phyloP scores from a whole-genome alignment of 2,797 vertebrate species.

The Centropyge bicolor region DNA sequence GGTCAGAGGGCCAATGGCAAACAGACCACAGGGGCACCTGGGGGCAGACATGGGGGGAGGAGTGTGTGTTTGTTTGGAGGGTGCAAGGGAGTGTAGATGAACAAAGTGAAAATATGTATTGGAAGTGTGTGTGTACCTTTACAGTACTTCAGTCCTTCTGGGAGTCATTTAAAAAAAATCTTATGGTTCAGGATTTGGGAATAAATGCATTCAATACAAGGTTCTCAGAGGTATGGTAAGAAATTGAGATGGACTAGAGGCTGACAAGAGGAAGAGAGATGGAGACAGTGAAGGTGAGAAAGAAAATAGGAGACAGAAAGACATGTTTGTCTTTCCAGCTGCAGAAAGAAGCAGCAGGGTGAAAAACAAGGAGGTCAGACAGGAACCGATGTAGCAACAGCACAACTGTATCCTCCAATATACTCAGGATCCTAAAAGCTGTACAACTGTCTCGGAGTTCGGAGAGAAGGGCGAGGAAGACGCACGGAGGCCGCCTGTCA shows the following conservation, averaged over 20 bases:
- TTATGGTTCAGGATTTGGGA: not conserved
- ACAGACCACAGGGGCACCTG: constrained; percentile 66
- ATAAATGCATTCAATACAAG: not conserved
- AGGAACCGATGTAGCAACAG: constrained; percentile 11
- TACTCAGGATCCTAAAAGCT: constrained; percentile 36
- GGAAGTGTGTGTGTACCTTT: not conserved
- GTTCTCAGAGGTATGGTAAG: not conserved
- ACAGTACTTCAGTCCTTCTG: constrained; percentile 4
- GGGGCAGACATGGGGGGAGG: constrained; percentile 35
- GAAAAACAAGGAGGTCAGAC: constrained; percentile 18
- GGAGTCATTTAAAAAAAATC: not conserved
- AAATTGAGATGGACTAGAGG: not conserved
- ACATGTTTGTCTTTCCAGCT: not conserved
- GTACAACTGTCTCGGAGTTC: constrained; percentile 21
- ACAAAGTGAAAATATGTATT: constrained; percentile 19
- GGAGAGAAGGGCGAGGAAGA: constrained; percentile 10
- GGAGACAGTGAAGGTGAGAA: constrained; percentile 1
- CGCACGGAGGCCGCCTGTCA: constrained; percentile 14
- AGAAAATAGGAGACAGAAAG: not conserved
- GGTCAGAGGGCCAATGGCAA: constrained; percentile 79
- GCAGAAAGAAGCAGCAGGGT: not conserved
- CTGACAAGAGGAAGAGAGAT: constrained; percentile 9
- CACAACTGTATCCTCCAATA: constrained; percentile 29
- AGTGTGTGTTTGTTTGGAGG: constrained; percentile 8
- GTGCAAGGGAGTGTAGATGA: constrained; percentile 12